phyloP scores from a whole-genome alignment of 2,797 vertebrate genomes.

The Garrulus glandarius region DNA sequence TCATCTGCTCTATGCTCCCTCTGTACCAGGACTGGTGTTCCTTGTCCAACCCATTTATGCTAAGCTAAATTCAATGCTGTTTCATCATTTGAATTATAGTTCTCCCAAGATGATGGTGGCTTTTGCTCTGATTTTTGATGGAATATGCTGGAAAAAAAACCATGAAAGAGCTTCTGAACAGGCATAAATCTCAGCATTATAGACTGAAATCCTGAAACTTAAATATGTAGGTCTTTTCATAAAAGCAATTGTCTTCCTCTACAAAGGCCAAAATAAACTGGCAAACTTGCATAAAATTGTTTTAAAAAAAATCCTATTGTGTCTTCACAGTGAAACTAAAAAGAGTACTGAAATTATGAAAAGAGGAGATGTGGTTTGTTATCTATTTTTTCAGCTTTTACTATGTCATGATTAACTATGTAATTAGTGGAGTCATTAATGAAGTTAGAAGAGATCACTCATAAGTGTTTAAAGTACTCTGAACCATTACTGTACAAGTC shows the following conservation, averaged over 20 bases:
- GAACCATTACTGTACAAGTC: neutral
- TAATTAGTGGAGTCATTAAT: constrained; percentile 50
- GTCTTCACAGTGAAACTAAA: neutral
- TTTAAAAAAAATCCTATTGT: neutral
- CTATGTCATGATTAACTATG: constrained; percentile 49
- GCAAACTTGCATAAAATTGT: neutral
- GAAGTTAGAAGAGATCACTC: constrained; percentile 16
- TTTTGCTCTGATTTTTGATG: neutral
- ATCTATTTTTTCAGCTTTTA: constrained; percentile 31
- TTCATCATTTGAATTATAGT: neutral
- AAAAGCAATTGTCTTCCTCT: neutral
- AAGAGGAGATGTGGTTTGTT: neutral
- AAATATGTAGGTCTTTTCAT: neutral
- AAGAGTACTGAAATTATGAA: neutral
- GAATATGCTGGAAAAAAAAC: neutral
- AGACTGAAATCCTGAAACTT: neutral
- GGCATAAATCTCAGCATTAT: neutral
- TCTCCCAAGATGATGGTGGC: neutral
- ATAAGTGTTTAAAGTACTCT: neutral
- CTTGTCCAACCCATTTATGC: neutral
- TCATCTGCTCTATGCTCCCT: neutral
- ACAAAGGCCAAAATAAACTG: neutral
- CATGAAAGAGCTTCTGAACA: neutral
- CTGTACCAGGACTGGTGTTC: neutral
- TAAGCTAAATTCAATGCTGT: neutral